These are phyloP conservation scores for Pavo muticus DNA, from an alignment of 2,113 vertebrate genomes.

Conservation along the genomic window DNA sequence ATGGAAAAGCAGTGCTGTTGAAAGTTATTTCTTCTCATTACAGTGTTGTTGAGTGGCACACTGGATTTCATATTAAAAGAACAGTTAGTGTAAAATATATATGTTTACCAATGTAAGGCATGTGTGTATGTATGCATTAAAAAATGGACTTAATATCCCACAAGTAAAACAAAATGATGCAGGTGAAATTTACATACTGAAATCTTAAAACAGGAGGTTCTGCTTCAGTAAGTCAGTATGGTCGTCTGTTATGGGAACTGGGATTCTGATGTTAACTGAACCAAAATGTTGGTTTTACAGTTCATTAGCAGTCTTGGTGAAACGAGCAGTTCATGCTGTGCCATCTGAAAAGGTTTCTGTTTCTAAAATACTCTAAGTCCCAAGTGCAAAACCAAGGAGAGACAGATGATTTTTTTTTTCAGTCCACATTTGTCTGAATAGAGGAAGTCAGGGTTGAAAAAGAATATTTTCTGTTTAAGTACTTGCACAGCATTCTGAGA, in stretches of 20 bases:
- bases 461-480: not conserved
- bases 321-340: slow-evolving; percentile 37
- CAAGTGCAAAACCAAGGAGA: not conserved
- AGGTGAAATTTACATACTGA: not conserved
- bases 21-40: not conserved
- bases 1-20: not conserved
- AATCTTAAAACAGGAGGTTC: not conserved
- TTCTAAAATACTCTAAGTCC: slow-evolving; percentile 26
- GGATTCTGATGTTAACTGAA: slow-evolving; percentile 51
- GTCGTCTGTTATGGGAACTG: not conserved
- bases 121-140: not conserved
- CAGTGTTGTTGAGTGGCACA: not conserved
- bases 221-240: not conserved
- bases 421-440: not conserved
- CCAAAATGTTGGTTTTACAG: slow-evolving; percentile 68
- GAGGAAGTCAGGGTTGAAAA: not conserved
- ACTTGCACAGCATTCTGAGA: not conserved
- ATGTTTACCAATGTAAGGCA: not conserved
- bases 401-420: not conserved
- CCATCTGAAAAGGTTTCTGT: slow-evolving; percentile 46
- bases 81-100: not conserved
- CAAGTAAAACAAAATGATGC: not conserved
- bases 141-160: not conserved
- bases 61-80: not conserved
- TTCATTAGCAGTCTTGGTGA: slow-evolving; percentile 51